Evolutionary conservation across 2,797 vertebrate genomes (phyloP).

Genomic region (Setipinna tenuifilis): DNA sequence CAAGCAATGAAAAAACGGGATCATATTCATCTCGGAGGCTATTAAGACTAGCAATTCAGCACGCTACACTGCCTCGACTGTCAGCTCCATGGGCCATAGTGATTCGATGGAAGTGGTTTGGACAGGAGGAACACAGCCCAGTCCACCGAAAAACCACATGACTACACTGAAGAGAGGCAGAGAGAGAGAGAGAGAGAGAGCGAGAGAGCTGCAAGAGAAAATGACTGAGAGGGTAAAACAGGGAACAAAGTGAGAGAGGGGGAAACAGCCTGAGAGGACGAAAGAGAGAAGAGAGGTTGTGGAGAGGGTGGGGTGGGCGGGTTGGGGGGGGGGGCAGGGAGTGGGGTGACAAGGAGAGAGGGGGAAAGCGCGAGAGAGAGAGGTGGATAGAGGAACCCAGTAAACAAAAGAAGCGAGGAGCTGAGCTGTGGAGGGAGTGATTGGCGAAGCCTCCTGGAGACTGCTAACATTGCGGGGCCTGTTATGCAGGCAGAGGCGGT

Average conservation of each 20-base stretch:
- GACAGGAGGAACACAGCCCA: conserved; percentile 9
- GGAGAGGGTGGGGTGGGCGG: neutral
- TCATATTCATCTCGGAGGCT: conserved; percentile 23
- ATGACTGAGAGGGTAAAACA: neutral
- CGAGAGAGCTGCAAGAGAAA: conserved; percentile 51
- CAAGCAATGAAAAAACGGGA: neutral
- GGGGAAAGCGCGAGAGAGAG: conserved; percentile 7
- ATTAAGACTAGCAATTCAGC: conserved; percentile 15
- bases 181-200: conserved; percentile 65
- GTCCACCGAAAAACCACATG: conserved; percentile 8
- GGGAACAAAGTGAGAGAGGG: conserved; percentile 46
- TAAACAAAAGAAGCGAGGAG: neutral
- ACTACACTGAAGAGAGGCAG: neutral
- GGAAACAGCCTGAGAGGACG: too few relatives aligned
- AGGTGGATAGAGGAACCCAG: neutral
- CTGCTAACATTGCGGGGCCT: conserved; percentile 67
- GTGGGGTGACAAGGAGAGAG: neutral
- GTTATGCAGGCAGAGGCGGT: conserved; percentile 69
- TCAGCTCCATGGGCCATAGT: conserved; percentile 16
- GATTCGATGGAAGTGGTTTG: conserved; percentile 18
- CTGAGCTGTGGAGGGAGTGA: conserved; percentile 43
- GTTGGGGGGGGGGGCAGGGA: neutral
- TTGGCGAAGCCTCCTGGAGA: neutral
- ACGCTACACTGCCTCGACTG: conserved; percentile 10
- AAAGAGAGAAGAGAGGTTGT: neutral